These are phyloP conservation scores for Galerucella nymphaeae DNA, from an alignment of 2,888 invertebrate genomes.

Conservation along the genomic window DNA sequence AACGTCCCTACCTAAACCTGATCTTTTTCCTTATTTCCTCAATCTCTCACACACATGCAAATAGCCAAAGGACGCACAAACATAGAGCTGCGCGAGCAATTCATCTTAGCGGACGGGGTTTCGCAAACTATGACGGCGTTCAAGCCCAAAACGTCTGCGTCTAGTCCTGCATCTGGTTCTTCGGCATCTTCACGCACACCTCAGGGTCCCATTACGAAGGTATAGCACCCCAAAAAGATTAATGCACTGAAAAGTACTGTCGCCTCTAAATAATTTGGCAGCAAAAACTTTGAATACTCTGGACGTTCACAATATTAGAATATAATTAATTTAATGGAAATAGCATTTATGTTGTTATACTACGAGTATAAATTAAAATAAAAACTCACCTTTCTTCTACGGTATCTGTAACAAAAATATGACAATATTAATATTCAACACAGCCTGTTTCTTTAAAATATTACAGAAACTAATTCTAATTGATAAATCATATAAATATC, in stretches of 20 bases:
- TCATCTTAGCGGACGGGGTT: constrained; percentile 97
- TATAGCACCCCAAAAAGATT: constrained; percentile 63
- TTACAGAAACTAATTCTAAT: too few relatives aligned
- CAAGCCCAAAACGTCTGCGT: constrained; percentile 92
- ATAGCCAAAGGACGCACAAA: constrained; percentile 99
- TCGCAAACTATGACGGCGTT: constrained; percentile 99
- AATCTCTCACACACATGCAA: constrained; percentile 35
- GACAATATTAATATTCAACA: too few relatives aligned
- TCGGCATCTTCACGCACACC: constrained; percentile 71
- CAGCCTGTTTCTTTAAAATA: too few relatives aligned
- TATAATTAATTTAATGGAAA: too few relatives aligned
- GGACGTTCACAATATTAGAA: too few relatives aligned
- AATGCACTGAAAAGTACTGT: constrained; percentile 1
- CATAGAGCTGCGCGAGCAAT: constrained; percentile 99
- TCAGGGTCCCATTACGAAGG: constrained; percentile 97
- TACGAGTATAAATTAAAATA: too few relatives aligned
- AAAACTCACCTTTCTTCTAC: too few relatives aligned
- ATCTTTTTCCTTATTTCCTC: constrained; percentile 23
- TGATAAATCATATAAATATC: too few relatives aligned
- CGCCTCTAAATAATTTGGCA: background rate
- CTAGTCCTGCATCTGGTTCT: constrained; percentile 71
- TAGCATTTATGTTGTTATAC: too few relatives aligned
- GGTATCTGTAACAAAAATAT: too few relatives aligned
- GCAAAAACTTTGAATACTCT: background rate
- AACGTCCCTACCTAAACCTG: constrained; percentile 16